Evolutionary conservation across 37 sponge, comb jelly and placozoan species (phyloP), one percentile per base, ranked within the genome.

Genomic region (Oscarella lobularis): DNA sequence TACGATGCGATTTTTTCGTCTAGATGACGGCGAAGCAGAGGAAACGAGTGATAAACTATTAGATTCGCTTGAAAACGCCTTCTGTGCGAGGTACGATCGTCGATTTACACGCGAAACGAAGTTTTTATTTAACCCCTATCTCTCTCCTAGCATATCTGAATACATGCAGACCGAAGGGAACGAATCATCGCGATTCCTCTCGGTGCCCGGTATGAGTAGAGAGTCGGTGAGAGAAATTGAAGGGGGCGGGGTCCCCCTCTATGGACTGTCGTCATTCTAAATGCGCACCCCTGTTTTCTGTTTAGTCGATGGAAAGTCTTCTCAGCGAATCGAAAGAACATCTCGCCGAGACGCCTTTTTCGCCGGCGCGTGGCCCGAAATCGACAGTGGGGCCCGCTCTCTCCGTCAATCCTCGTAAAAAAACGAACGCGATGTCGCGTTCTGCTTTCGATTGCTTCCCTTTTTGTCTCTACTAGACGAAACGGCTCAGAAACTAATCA

Each of bases 1-100:
- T 81, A 54, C 3, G 36, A 35, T 73, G 6, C 67, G 20, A 33
- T 73, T 67, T 48, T 3, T 14, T 2, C 70, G 74, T 73, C 32
- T 33, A 36, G 33, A 73, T 69, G 5, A n/a, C n/a, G n/a, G n/a
- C n/a, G n/a, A n/a, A n/a, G n/a, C n/a, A n/a, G n/a, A n/a, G n/a
- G n/a, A n/a, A n/a, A n/a, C n/a, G n/a, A n/a, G n/a, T n/a, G n/a
- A n/a, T n/a, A n/a, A n/a, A n/a, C n/a, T n/a, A n/a, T n/a, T n/a
- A n/a, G n/a, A n/a, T n/a, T n/a, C n/a, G n/a, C n/a, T n/a, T n/a
- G n/a, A n/a, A n/a, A n/a, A n/a, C n/a, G n/a, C n/a, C n/a, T n/a
- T n/a, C n/a, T n/a, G n/a, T n/a, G n/a, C n/a, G n/a, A n/a, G n/a
- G n/a, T n/a, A n/a, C n/a, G n/a, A n/a, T n/a, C n/a, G n/a, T n/a